A percentile compares a stretch with the other conserved stretches of the same genome.
Conservation (phyloP, 2,797 vertebrate genomes). For the Valencia hispanica region DNA sequence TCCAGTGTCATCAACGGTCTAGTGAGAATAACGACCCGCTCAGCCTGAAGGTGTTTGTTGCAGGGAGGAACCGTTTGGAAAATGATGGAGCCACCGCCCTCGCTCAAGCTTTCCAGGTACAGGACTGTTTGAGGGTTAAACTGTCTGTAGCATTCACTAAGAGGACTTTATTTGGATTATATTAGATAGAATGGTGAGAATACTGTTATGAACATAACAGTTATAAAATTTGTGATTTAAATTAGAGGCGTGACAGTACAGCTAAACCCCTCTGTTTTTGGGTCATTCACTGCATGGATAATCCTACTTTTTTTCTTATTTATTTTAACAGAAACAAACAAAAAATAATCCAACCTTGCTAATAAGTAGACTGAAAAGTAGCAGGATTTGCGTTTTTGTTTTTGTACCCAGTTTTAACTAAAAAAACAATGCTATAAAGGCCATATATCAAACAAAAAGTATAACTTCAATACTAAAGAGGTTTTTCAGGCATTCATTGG, state of each 20-base stretch:
- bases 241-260: not conserved
- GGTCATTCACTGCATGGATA: not conserved
- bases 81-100: slow-evolving; percentile 95
- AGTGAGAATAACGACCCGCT: slow-evolving; percentile 83
- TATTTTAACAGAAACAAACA: not conserved
- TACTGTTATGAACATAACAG: not conserved
- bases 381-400: not conserved
- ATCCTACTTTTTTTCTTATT: not conserved
- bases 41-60: slow-evolving; percentile 92
- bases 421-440: not conserved
- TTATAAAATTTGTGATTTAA: not conserved
- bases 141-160: not conserved
- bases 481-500: not conserved
- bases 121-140: not conserved
- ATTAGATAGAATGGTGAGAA: not conserved
- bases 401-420: not conserved
- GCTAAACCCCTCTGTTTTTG: not conserved
- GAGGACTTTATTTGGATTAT: not conserved
- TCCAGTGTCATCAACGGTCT: slow-evolving; percentile 87
- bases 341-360: not conserved
- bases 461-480: not conserved
- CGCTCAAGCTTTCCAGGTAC: slow-evolving; percentile 94
- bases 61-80: slow-evolving; percentile 95
- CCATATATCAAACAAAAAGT: not conserved
- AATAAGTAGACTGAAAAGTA: not conserved